These are phyloP conservation scores for Siderastrea radians DNA, from an alignment of 92 coral and sea anemone genomes.

Conservation along the genomic window DNA sequence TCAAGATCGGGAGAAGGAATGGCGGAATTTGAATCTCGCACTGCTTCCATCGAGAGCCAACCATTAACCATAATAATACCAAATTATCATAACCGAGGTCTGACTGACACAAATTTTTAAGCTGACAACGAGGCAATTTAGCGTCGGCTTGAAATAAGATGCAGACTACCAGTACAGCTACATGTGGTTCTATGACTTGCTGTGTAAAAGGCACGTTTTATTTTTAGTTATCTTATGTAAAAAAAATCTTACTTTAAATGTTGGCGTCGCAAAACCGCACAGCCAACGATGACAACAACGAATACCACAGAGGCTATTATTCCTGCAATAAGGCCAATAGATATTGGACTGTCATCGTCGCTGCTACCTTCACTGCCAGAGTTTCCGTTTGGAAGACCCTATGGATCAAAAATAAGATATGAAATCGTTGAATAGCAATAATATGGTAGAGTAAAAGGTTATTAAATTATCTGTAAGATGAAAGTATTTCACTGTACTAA, in stretches of 20 bases:
- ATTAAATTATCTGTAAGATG: too few species aligned
- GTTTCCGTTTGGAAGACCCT: neutral
- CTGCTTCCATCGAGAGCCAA: neutral
- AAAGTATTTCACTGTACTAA: too few species aligned
- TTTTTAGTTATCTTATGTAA: too few species aligned
- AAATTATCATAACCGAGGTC: too few species aligned
- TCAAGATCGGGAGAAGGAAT: too few species aligned
- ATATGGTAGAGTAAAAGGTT: neutral
- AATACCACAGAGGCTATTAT: neutral
- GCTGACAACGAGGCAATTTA: too few species aligned
- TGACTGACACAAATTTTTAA: neutral
- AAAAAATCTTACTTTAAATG: neutral
- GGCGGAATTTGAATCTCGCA: neutral
- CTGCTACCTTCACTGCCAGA: neutral
- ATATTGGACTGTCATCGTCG: neutral
- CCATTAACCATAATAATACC: neutral
- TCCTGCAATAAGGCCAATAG: slow-evolving; percentile 1
- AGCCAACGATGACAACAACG: neutral
- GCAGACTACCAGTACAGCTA: too few species aligned
- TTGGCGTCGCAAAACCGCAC: neutral
- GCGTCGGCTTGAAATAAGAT: too few species aligned
- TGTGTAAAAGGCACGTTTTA: too few species aligned
- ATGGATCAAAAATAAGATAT: neutral
- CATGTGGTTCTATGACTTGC: too few species aligned
- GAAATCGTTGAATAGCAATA: neutral